Evolutionary conservation across 2,888 invertebrate species (phyloP), one percentile per base, ranked within the genome.

Genomic region (Caenorhabditis sp.): DNA sequence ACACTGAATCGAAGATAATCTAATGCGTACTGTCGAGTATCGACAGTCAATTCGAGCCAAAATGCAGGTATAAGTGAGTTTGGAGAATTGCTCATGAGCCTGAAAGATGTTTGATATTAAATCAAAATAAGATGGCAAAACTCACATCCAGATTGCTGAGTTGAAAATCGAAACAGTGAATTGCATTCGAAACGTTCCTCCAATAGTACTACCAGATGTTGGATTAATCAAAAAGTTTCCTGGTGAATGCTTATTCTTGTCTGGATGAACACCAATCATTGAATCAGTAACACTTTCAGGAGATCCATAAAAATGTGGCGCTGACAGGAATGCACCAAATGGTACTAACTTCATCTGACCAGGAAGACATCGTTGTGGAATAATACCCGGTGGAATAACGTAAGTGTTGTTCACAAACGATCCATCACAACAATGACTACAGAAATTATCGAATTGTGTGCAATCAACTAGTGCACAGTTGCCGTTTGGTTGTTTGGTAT

Each of bases 291-390:
- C 81, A 43, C 69, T 74, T 26, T 62, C n/a, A 5, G 83, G 82
- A n/a, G 84, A 67, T 62, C 78, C 73, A 27, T 77, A 71, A 59
- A 84, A 84, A 59, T 84, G 84, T 3, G 84, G 84, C 6, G 79
- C 79, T 1, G 79, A 78, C 1, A 83, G 62, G 60, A 82, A 66
- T 0, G 76, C 83, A 43, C 78, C 75, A 65, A 84, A 83, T 14
- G 84, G 84, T 1, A 82, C 43, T 0, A 23, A 58, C 49, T 69
- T 66, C 21, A 69, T 67, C 24, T 76, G 73, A 26, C 84, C 81
- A 2, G 84, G 83, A 23, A 84, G 65, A 69, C 83, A 83, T 14
- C 70, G 61, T 23, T 79, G 81, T 6, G 81, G 81, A 23, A 81
- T 69, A 37, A 84, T 76, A 53, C 84, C 84, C 0, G 79, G 81